phyloP scores from a whole-genome alignment of 2,888 invertebrate genomes.

The Ormyrus pomaceus region DNA sequence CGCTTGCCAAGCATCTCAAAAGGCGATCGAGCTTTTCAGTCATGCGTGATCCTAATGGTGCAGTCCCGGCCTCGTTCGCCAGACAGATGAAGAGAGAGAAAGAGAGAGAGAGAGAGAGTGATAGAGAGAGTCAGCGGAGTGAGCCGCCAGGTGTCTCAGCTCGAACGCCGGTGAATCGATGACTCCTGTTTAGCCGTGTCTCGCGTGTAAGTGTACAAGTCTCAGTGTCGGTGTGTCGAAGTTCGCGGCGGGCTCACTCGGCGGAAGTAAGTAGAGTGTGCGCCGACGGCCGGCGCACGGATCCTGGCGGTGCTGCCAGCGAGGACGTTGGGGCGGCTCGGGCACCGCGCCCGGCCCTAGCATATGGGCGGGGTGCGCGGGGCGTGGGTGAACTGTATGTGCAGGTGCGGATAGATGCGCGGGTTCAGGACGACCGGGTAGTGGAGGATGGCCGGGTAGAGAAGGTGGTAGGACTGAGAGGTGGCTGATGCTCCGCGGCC shows the following conservation, averaged over 20 bases:
- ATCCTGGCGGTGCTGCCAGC: too few relatives aligned
- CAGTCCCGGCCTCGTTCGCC: not conserved
- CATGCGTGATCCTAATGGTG: not conserved
- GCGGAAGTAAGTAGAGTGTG: not conserved
- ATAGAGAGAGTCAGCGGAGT: not conserved
- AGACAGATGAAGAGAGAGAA: not conserved
- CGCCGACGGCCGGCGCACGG: slow-evolving; percentile 11
- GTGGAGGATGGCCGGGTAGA: slow-evolving; percentile 64
- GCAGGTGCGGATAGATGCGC: slow-evolving; percentile 73
- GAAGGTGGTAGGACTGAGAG: not conserved
- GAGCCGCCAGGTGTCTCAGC: not conserved
- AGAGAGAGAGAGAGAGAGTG: too few relatives aligned
- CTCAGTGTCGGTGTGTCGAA: too few relatives aligned
- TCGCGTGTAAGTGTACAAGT: not conserved
- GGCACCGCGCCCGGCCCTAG: slow-evolving; percentile 60
- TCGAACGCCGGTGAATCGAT: too few relatives aligned
- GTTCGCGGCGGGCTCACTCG: not conserved
- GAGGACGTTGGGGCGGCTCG: not conserved
- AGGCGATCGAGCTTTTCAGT: not conserved
- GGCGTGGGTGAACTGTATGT: slow-evolving; percentile 73
- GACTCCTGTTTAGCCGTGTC: not conserved
- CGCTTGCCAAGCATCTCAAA: not conserved
- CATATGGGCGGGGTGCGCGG: slow-evolving; percentile 74
- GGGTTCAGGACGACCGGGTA: slow-evolving; percentile 74
- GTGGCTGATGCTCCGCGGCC: not conserved